Evolutionary conservation across 2,113 vertebrate genomes (phyloP).

Genomic region (Probosciger aterrimus): DNA sequence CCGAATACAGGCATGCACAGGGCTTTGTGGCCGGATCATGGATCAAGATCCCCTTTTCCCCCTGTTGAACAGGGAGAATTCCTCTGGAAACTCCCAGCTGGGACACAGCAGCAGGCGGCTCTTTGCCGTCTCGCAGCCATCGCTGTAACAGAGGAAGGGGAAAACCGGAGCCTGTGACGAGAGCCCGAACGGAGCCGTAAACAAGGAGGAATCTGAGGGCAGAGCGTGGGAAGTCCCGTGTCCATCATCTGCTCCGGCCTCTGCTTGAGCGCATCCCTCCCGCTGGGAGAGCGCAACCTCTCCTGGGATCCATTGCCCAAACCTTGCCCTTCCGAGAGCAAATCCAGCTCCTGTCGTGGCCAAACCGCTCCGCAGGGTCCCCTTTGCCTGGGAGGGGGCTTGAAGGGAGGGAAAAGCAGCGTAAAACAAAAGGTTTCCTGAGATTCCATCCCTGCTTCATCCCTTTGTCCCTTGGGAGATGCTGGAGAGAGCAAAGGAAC

Average conservation of each 20-base stretch:
- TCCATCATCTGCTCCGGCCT: not conserved
- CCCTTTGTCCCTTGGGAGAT: not conserved
- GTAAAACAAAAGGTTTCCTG: not conserved
- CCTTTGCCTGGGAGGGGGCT: too few species aligned
- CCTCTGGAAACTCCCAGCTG: not conserved
- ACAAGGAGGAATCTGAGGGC: not conserved
- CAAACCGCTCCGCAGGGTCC: not conserved
- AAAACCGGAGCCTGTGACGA: not conserved
- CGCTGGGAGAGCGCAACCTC: not conserved
- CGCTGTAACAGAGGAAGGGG: not conserved
- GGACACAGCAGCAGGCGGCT: not conserved
- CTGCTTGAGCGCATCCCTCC: not conserved
- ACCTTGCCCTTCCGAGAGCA: not conserved
- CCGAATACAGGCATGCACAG: not conserved
- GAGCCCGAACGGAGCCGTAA: not conserved
- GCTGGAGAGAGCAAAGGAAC: not conserved
- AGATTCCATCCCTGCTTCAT: not conserved
- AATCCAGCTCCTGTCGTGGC: not conserved
- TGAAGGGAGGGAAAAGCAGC: not conserved
- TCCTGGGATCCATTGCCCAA: not conserved
- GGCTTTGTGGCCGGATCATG: not conserved
- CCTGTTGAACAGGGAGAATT: rapidly evolving
- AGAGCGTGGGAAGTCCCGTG: not conserved
- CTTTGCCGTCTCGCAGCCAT: not conserved
- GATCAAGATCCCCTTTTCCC: rapidly evolving